Evolutionary conservation across 2,113 vertebrate genomes (phyloP).

Genomic region (Cebus imitator): DNA sequence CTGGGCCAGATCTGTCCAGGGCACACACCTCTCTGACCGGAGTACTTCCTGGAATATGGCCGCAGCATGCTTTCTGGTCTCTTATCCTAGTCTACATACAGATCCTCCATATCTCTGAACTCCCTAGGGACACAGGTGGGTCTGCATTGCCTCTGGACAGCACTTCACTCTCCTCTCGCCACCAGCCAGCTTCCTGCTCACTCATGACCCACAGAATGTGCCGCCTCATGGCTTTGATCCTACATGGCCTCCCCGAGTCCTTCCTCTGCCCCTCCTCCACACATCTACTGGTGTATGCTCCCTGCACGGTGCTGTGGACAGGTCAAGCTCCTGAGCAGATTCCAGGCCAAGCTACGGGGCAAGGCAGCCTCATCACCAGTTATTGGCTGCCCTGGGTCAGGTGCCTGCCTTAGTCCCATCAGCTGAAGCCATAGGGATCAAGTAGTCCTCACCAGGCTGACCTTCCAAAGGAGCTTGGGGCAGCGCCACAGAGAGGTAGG

Average conservation of each 20-base stretch:
- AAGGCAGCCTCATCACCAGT: not conserved
- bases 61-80: not conserved
- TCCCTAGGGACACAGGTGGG: not conserved
- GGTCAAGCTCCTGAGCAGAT: not conserved
- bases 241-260: not conserved
- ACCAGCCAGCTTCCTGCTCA: not conserved
- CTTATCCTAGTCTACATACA: not conserved
- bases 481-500: not conserved
- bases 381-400: not conserved
- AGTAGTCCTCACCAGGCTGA: not conserved
- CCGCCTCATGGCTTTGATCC: not conserved
- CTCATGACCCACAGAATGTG: not conserved
- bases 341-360: not conserved
- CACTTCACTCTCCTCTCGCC: not conserved
- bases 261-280: not conserved
- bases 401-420: not conserved
- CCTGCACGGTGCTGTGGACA: not conserved
- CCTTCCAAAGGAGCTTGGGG: not conserved
- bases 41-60: not conserved
- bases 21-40: accelerated
- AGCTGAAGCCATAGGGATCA: not conserved
- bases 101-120: not conserved
- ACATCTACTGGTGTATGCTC: no score
- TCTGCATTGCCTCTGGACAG: accelerated
- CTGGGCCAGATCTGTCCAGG: not conserved